phyloP scores from a whole-genome alignment of 2,797 vertebrate species.

The Myotis findleyi region DNA sequence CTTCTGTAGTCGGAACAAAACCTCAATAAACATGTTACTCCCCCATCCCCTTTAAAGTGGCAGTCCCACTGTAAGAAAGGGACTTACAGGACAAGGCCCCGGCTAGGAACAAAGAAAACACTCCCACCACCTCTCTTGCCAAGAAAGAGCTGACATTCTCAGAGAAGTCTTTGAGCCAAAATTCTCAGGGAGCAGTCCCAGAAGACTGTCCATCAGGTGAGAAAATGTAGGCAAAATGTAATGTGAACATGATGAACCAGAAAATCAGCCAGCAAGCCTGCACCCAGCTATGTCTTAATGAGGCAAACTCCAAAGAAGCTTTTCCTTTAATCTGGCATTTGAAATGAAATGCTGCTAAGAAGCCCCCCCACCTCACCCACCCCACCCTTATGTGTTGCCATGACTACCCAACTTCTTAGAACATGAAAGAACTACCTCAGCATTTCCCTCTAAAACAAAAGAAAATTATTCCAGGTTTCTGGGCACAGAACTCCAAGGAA shows the following conservation, averaged over 20 bases:
- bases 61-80: constrained; percentile 2
- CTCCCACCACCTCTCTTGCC: constrained; percentile 19
- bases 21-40: not conserved
- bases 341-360: constrained; percentile 81
- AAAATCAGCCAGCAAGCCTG: not conserved
- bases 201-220: not conserved
- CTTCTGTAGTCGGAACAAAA: not conserved
- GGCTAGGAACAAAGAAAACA: constrained; percentile 41
- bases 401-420: constrained; percentile 82
- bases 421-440: constrained; percentile 77
- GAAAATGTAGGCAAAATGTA: not conserved
- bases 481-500: constrained; percentile 36
- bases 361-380: constrained; percentile 69
- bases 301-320: constrained; percentile 59
- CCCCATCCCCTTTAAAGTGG: not conserved
- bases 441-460: constrained; percentile 75
- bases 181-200: not conserved
- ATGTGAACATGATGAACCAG: not conserved
- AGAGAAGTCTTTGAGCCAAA: not conserved
- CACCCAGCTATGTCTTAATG: constrained; percentile 64
- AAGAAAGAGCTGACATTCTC: constrained; percentile 49
- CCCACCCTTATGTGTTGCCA: constrained; percentile 83
- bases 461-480: constrained; percentile 70
- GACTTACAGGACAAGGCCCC: not conserved
- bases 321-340: constrained; percentile 80